Conservation (phyloP, 2,113 vertebrate genomes). For the Chloroceryle aenea region DNA sequence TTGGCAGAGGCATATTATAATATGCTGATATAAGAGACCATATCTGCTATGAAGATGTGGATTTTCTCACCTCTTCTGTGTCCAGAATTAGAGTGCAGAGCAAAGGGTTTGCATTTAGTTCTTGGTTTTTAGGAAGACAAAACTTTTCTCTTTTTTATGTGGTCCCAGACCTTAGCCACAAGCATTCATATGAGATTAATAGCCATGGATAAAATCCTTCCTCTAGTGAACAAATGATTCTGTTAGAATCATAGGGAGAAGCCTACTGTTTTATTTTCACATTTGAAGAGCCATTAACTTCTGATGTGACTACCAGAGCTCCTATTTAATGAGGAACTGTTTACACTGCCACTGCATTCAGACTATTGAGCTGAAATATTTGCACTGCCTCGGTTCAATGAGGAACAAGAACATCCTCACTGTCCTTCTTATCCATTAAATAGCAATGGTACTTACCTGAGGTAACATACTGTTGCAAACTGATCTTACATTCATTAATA, state of each 20-base stretch:
- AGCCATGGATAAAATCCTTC: not conserved
- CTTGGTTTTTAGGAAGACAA: not conserved
- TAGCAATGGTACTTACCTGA: not conserved
- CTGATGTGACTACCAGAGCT: not conserved
- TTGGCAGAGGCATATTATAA: not conserved
- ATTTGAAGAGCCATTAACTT: slow-evolving; percentile 40
- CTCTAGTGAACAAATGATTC: not conserved
- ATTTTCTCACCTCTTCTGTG: not conserved
- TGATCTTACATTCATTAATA: not conserved
- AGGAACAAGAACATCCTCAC: not conserved
- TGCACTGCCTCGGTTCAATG: not conserved
- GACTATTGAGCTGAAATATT: not conserved
- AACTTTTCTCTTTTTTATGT: not conserved
- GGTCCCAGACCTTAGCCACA: not conserved
- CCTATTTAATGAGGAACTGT: slow-evolving; percentile 11
- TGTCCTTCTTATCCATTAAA: not conserved
- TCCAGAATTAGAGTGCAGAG: not conserved
- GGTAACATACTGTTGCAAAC: not conserved
- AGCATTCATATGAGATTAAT: not conserved
- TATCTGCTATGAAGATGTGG: not conserved
- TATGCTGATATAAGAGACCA: not conserved
- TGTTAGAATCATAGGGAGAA: not conserved
- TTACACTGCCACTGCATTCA: not conserved
- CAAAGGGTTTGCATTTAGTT: not conserved
- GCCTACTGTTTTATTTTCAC: not conserved